Evolutionary conservation across 2,113 vertebrate species (phyloP), one percentile per base, ranked within the genome.

Genomic region (Rhea americana): DNA sequence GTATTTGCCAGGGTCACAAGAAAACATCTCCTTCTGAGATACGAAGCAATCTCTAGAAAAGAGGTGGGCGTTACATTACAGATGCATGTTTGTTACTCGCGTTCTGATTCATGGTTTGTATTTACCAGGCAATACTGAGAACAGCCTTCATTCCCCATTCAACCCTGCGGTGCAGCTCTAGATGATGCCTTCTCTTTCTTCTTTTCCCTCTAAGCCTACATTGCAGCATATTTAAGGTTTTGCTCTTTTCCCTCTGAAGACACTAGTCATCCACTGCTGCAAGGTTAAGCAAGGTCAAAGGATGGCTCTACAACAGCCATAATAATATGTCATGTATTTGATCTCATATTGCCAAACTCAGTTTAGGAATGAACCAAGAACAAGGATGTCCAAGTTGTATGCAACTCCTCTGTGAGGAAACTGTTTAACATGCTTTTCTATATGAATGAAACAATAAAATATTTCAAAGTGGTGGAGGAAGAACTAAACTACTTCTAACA

Each of bases 401-500:
- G 3, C 81, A 75, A 51, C 85, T 37, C 68, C 65, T 63, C 72
- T 8, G 55, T 8, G 82, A 79, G 43, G 70, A 85, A 91, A 65
- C 82, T 66, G 94, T 91, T 94, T 86, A 5, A 93, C 94, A 85
- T 89, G 85, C 79, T 85, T 93, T 39, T 93, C 90, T 83, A 77
- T 58, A 80, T 15, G 9, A 48, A 86, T 61, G 91, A 94, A 90
- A 88, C 43, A 71, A 65, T 47, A 86, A 88, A 91, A 92, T 93
- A 78, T 58, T 65, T 22, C 85, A 58, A 77, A 79, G 90, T 71
- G 48, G 25, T 24, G 82, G 91, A 87, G 91, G 93, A 92, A 90
- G 93, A 96, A 91, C 81, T 90, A 65, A 91, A 90, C 89, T 91
- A 85, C 72, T 87, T 95, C 91, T 85, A 85, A 63, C 93, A 82